phyloP scores from a whole-genome alignment of 2,113 vertebrate species.

The Rousettus leschenaultii region DNA sequence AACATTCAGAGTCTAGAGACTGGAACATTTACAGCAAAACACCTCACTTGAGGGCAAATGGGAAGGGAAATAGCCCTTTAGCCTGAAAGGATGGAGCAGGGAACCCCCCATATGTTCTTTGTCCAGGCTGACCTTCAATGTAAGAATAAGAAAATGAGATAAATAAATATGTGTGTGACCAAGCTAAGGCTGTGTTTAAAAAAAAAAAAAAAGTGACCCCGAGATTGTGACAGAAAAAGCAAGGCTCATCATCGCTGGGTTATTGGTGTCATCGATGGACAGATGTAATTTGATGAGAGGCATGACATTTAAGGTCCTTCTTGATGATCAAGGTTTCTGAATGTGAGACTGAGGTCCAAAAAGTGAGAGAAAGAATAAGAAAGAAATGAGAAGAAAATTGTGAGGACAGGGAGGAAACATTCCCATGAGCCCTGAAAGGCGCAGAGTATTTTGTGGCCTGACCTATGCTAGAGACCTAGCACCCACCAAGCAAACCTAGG shows the following conservation, averaged over 20 bases:
- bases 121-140: neutral
- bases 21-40: neutral
- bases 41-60: neutral
- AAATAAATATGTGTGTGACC: neutral
- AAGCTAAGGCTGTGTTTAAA: neutral
- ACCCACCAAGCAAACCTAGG: neutral
- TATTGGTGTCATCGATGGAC: fast-evolving
- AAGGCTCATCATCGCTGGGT: neutral
- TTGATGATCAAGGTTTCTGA: neutral
- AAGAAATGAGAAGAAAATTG: neutral
- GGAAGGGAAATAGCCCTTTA: neutral
- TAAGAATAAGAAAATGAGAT: neutral
- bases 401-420: neutral
- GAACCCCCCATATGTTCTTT: fast-evolving
- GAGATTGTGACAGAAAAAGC: neutral
- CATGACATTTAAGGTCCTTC: neutral
- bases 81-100: neutral
- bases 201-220: neutral
- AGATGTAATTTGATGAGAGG: neutral
- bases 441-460: neutral
- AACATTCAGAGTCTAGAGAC: neutral
- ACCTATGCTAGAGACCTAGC: neutral
- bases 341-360: neutral
- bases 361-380: neutral
- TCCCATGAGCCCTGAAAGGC: neutral